Evolutionary conservation across 2,888 invertebrate genomes (phyloP), one percentile per base, ranked within the genome.

Genomic region (Drosophila parthenogenetica): DNA sequence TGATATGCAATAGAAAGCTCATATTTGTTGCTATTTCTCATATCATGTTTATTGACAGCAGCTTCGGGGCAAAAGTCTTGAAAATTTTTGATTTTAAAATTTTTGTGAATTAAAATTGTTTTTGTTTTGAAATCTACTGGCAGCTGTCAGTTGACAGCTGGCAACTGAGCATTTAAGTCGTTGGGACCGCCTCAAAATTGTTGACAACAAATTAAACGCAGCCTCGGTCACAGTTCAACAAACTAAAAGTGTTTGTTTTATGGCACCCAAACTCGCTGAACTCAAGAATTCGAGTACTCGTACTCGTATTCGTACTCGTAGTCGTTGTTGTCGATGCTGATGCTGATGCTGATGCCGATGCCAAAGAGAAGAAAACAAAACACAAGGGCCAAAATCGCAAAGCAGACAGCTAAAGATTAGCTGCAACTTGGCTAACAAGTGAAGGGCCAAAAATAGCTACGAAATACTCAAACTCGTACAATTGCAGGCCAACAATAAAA

Each of bases 191-290:
- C 60, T 40, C 49, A 46, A 64, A 69, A 46, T 60, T 71, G 61
- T 67, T 62, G 73, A 57, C 86, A 83, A 73, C 86, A 69, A 85
- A 81, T 87, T 83, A 85, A 79, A 72, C 45, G 71, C 73, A 65
- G 81, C 39, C 68, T 55, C 76, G 83, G 64, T 76, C 80, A 73
- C 83, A 83, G 83, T 83, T 83, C 83, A 83, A 83, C 86, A 88
- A 83, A 88, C 83, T 67, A 77, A 86, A 83, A 83, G 88, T 83
- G 83, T 77, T 88, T 88, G 80, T 73, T 88, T 86, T 88, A 86
- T 88, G 74, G 70, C 69, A 81, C 62, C 68, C 60, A 62, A 71
- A 71, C 58, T 43, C 67, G 39, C 35, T 17, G 48, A 35, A 39
- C 39, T 22, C 50, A 35, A 54, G 81, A 61, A 79, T 70, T 70